Conservation (phyloP, 2,797 vertebrate genomes). For the Pangasius larnaudii region DNA sequence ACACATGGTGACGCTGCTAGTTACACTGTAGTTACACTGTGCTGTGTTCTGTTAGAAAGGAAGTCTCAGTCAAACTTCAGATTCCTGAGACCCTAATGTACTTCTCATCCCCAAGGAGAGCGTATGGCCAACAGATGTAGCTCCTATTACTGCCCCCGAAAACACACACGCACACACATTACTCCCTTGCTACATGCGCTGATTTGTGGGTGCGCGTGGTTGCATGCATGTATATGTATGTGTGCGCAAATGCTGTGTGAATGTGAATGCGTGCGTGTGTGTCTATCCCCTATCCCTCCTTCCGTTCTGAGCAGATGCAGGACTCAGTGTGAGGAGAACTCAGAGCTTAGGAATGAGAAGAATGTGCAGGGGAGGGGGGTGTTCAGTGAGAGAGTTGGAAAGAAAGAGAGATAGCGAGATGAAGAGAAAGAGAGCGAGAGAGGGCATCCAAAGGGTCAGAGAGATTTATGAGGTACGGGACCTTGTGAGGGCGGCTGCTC, state of each 20-base stretch:
- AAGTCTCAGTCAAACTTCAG: constrained; percentile 69
- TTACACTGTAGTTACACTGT: constrained; percentile 1
- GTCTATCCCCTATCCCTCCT: constrained; percentile 28
- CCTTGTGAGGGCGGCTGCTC: constrained; percentile 21
- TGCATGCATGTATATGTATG: background rate
- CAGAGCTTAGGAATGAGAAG: constrained; percentile 72
- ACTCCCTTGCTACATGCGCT: background rate
- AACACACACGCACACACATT: constrained; percentile 30
- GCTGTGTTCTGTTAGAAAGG: constrained; percentile 45
- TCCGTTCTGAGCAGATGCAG: constrained; percentile 63
- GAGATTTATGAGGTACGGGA: constrained; percentile 68
- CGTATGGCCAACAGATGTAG: constrained; percentile 66
- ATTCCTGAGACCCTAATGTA: constrained; percentile 73
- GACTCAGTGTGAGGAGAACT: constrained; percentile 56
- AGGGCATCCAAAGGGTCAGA: constrained; percentile 56
- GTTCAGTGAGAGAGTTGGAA: constrained; percentile 44
- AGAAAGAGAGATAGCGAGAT: constrained; percentile 29
- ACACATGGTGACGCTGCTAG: background rate
- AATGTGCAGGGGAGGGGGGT: constrained; percentile 67
- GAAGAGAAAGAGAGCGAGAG: constrained; percentile 34
- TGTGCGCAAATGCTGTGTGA: background rate
- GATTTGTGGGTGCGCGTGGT: constrained; percentile 12
- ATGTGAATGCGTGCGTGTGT: constrained; percentile 23
- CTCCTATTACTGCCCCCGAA: constrained; percentile 1
- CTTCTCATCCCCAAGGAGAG: constrained; percentile 60